These are phyloP conservation scores for Periparus ater DNA, from an alignment of 2,797 vertebrate genomes.

Conservation along the genomic window DNA sequence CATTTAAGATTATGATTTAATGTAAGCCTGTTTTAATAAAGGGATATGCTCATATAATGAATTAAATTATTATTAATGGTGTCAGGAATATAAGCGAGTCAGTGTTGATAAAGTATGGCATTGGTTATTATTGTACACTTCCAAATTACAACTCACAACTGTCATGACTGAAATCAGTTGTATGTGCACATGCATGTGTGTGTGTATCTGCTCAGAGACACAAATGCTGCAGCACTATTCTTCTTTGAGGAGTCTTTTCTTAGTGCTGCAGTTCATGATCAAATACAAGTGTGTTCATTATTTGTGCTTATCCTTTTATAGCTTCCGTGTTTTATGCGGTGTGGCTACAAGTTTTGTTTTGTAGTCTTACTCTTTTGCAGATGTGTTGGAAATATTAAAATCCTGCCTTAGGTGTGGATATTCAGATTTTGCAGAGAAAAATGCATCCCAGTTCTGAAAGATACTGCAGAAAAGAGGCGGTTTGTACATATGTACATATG, in stretches of 20 bases:
- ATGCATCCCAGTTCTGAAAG: background rate
- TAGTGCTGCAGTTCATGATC: accelerated
- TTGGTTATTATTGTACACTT: background rate
- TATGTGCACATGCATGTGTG: background rate
- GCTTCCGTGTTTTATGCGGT: background rate
- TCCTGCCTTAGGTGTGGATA: background rate
- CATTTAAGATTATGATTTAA: background rate
- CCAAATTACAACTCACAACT: background rate
- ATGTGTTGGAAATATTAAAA: background rate
- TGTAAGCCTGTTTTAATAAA: background rate
- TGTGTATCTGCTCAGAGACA: background rate
- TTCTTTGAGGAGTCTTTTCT: background rate
- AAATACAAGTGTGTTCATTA: background rate
- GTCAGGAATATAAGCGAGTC: background rate
- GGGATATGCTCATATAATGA: background rate
- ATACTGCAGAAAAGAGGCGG: background rate
- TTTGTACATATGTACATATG: too few relatives aligned
- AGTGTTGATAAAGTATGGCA: background rate
- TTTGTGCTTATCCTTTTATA: background rate
- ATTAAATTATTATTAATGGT: background rate
- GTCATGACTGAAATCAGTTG: background rate
- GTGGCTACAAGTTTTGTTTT: background rate
- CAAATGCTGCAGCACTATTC: background rate
- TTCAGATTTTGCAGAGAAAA: background rate
- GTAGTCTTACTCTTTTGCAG: background rate